Base-by-base conservation (phyloP, 1,140 invertebrate species). In the Drosophila ironensis region DNA sequence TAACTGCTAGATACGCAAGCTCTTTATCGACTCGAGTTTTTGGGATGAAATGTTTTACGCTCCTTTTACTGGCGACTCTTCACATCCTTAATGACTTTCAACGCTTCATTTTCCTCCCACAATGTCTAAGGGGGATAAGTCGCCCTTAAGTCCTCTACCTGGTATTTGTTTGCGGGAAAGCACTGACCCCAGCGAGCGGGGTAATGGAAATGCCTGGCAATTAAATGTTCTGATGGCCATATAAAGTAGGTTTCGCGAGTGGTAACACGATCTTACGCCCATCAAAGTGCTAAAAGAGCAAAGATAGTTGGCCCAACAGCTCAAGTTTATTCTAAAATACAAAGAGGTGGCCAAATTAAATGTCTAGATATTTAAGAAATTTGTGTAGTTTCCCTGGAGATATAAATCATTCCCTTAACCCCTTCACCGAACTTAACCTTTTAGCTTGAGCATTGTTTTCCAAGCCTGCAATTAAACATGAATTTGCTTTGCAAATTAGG, bases 11-110 rank as follows among this genome's bases (percentile, higher is more conserved):
- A 68, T 52, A 38, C 48, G 53, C 44, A 9, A 47, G 50, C 68
- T 69, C 60, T 70, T 73, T 82, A 84, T 82, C 72, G 73, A 50
- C 68, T 59, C 64, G 12, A 33, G 45, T 69, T 64, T 37, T 30
- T 33, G 44, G 48, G 59, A 67, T 61, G 68, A 72, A 72, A 76
- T 84, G 78, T 84, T 81, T 81, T 72, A 81, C 72, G 76, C 47
- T 53, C 35, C 54, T 78, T 84, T 82, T 70, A 78, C 50, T 48
- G 68, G 40, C 52, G 35, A 52, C 53, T 53, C 63, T 50, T 54
- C 63, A 44, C 37, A 37, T 28, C 40, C 72, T 86, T 86, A 78
- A 86, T 82, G 77, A 74, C 60, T 50, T 51, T 63, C 48, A 56
- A 27, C 56, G 72, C 42, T 54, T 57, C 53, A 76, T 57, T 76